Evolutionary conservation across 2,113 vertebrate species (phyloP).

Genomic region (Platanista minor): DNA sequence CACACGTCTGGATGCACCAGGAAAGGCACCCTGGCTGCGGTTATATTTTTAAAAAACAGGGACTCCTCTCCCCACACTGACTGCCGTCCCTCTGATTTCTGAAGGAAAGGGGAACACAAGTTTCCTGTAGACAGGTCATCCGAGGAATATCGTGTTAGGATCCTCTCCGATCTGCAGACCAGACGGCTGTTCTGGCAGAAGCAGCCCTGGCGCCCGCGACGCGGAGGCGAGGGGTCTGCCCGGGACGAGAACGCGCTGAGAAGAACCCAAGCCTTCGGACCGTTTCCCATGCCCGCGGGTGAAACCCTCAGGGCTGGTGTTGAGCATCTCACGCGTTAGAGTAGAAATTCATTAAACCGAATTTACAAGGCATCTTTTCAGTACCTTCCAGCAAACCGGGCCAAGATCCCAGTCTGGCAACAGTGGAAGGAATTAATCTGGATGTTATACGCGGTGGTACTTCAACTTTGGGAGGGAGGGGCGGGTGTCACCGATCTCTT

Average conservation of each 20-base stretch:
- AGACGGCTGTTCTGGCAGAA: background rate
- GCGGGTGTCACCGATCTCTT: background rate
- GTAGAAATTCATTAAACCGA: background rate
- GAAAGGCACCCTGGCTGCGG: background rate
- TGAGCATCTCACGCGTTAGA: background rate
- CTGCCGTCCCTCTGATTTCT: background rate
- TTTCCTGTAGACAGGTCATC: background rate
- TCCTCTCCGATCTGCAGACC: background rate
- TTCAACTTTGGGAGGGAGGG: background rate
- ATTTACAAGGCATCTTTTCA: background rate
- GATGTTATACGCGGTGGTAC: background rate
- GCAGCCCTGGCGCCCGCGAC: background rate
- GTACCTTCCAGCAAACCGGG: background rate
- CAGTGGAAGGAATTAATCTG: background rate
- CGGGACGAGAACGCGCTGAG: rapidly evolving
- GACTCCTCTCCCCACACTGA: background rate
- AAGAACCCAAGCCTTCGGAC: background rate
- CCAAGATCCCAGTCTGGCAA: background rate
- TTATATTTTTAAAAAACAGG: background rate
- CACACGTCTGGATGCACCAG: rapidly evolving
- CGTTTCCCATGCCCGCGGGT: background rate
- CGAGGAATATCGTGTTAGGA: background rate
- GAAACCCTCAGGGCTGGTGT: background rate
- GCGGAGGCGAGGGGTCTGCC: background rate
- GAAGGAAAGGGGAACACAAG: background rate